Conservation (phyloP, 2,888 invertebrate genomes). For the Periphyllus acericola region DNA sequence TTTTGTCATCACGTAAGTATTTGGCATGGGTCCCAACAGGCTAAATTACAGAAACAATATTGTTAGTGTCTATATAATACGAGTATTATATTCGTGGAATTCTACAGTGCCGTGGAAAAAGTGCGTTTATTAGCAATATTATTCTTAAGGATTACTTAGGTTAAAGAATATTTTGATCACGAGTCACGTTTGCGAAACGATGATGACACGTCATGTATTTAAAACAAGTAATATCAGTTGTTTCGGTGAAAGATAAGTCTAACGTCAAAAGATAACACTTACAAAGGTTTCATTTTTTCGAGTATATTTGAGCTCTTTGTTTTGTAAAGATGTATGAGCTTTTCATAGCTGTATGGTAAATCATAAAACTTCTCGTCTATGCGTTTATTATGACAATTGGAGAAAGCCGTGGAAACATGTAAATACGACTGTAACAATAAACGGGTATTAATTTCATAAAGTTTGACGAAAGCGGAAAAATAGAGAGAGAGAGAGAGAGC, state of each 20-base stretch:
- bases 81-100: not conserved
- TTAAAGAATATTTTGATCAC: no score
- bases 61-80: not conserved
- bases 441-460: not conserved
- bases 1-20: slow-evolving; percentile 92
- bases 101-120: not conserved
- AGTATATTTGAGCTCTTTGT: slow-evolving; percentile 63
- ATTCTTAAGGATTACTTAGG: no score
- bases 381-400: slow-evolving; percentile 63
- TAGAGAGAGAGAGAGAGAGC: not conserved
- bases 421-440: slow-evolving; percentile 63
- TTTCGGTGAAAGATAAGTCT: no score
- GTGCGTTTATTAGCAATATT: not conserved
- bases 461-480: not conserved
- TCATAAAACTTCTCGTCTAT: slow-evolving; percentile 64
- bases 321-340: slow-evolving; percentile 63
- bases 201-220: not conserved
- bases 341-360: slow-evolving; percentile 63
- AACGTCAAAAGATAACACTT: slow-evolving; percentile 23
- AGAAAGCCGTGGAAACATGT: slow-evolving; percentile 64
- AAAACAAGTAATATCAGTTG: not conserved
- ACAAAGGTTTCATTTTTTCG: slow-evolving; percentile 67
- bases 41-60: slow-evolving; percentile 55
- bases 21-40: slow-evolving; percentile 77
- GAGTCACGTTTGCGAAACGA: not conserved